Conservation (phyloP, 2,113 vertebrate species). For the Equus przewalskii region DNA sequence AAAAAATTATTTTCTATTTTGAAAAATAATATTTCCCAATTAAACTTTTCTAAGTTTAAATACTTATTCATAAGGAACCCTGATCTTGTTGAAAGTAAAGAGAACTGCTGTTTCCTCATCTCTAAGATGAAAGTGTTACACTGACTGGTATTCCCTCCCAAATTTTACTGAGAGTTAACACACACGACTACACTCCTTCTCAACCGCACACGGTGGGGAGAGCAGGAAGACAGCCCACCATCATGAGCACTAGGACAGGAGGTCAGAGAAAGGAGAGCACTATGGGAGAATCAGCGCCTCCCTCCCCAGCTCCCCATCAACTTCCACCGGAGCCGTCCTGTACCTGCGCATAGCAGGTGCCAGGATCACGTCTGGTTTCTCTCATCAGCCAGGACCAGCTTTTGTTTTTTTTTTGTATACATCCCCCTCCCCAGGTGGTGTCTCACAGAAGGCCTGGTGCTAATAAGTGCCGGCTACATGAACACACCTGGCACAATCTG, state of each 20-base stretch:
- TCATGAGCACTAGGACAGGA: not conserved
- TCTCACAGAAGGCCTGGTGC: not conserved
- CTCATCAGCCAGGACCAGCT: not conserved
- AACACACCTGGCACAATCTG: not conserved
- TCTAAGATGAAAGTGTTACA: not conserved
- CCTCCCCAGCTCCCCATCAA: not conserved
- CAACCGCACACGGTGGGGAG: not conserved
- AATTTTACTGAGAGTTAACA: not conserved
- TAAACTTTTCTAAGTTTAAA: not conserved
- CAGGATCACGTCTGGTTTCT: not conserved
- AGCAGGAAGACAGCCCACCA: not conserved
- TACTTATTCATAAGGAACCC: not conserved
- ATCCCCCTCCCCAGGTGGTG: fast-evolving
- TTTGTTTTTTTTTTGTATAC: not conserved
- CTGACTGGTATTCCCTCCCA: not conserved
- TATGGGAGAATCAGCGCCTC: not conserved
- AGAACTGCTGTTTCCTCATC: not conserved
- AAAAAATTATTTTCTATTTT: not conserved
- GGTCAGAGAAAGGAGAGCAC: not conserved
- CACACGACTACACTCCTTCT: not conserved
- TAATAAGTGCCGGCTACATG: not conserved
- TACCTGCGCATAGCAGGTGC: too few species aligned
- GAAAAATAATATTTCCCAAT: conserved; percentile 26
- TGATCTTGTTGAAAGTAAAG: conserved; percentile 24
- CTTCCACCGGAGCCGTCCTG: not conserved